Evolutionary conservation across 2,888 invertebrate genomes (phyloP), one percentile per base, ranked within the genome.

Genomic region (Pyrocoelia pectoralis): DNA sequence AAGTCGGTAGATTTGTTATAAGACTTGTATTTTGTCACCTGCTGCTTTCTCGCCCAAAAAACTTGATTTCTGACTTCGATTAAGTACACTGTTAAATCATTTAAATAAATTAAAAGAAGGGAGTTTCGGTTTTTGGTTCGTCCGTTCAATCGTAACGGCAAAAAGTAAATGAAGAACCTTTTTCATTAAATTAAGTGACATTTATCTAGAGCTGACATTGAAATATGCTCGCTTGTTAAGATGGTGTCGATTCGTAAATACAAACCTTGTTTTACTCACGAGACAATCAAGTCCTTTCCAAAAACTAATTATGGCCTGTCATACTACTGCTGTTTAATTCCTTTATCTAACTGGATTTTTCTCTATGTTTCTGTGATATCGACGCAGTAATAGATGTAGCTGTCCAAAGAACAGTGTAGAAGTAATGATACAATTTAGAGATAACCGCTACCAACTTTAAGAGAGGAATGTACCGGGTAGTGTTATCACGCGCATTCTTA

Each of bases 311-410:
- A 58, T 50, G 17, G 28, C 49, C 61, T 65, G 65, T 65, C 65
- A 61, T 56, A 61, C 19, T 12, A 49, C 19, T 53, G 61, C 38
- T 61, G 65, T 65, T 53, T 57, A 56, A 61, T 66, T 59, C 60
- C 15, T 61, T 56, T 58, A 29, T 56, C 59, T 52, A 61, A 53
- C 54, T 46, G 38, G 48, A 58, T 48, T 60, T 33, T 59, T 58
- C 43, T 61, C 52, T 40, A 50, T 40, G 59, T 57, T 61, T 33
- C 10, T n/a, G 33, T 72, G 73, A 74, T 73, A 74, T 70, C 73
- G 69, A 71, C 73, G 74, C 24, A n/a, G 75, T 76, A 76, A 77
- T 76, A 76, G 76, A 76, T 77, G 76, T 77, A 72, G 70, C 74
- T 73, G 77, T 77, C 77, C 60, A 56, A 49, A 61, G 69, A 74